Conservation (phyloP, 2,888 invertebrate species). For the Standfussiana lucernea region DNA sequence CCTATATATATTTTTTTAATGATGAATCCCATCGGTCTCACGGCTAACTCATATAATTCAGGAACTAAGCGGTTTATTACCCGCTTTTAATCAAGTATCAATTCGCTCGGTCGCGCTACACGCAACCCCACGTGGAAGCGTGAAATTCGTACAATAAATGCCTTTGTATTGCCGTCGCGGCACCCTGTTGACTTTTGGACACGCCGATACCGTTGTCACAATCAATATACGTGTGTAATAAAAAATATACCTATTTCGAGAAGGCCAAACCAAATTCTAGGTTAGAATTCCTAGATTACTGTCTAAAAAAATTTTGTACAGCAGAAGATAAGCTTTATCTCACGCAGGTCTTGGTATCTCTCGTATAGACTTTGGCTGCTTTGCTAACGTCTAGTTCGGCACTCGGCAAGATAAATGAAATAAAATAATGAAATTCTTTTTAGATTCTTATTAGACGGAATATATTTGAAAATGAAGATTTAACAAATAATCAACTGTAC, state of each 20-base stretch:
- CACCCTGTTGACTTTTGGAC: slow-evolving; percentile 83
- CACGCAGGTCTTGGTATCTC: neutral
- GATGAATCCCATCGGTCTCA: neutral
- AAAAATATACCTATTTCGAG: neutral
- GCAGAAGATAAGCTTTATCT: neutral
- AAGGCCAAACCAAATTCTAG: neutral
- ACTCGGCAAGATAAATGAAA: neutral
- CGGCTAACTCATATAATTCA: neutral
- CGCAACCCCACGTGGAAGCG: slow-evolving; percentile 85
- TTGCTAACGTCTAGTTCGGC: neutral
- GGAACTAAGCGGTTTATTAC: neutral
- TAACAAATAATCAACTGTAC: neutral
- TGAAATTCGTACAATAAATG: slow-evolving; percentile 91
- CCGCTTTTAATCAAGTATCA: slow-evolving; percentile 72
- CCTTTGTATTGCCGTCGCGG: slow-evolving; percentile 88
- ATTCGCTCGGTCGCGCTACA: slow-evolving; percentile 62
- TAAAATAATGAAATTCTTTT: neutral
- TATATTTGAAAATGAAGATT: neutral
- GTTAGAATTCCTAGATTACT: neutral
- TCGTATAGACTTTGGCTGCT: neutral
- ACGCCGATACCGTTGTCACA: slow-evolving; percentile 66
- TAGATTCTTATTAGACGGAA: neutral
- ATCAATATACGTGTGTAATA: slow-evolving; percentile 23
- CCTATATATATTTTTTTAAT: neutral
- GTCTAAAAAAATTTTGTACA: neutral